Conservation (phyloP, 2,888 invertebrate species). For the Hemaris fuciformis region DNA sequence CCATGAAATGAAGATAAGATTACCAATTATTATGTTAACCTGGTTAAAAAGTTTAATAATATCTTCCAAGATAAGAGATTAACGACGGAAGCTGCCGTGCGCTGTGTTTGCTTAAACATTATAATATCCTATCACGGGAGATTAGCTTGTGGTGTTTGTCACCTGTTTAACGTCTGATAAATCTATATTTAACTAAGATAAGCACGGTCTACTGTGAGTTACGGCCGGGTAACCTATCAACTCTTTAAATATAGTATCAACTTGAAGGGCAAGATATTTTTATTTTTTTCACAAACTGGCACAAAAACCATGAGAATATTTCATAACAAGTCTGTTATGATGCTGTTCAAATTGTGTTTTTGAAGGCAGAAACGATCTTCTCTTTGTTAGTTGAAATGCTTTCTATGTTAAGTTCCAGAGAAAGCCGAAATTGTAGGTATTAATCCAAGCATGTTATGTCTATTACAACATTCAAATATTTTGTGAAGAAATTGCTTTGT, state of each 20-base stretch:
- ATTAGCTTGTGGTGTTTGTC: conserved; percentile 73
- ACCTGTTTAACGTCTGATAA: conserved; percentile 68
- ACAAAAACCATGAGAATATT: background rate
- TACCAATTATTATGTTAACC: conserved; percentile 47
- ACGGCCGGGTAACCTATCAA: background rate
- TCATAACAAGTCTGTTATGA: too few species aligned
- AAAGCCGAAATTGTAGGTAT: too few species aligned
- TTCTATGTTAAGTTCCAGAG: too few species aligned
- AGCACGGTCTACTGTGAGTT: conserved; percentile 15
- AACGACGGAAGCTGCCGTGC: conserved; percentile 72
- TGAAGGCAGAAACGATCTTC: too few species aligned
- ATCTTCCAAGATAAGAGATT: conserved; percentile 64
- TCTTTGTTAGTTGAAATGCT: too few species aligned
- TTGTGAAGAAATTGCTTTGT: background rate
- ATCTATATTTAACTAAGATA: conserved; percentile 68
- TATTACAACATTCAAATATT: too few species aligned
- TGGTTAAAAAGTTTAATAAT: conserved; percentile 42
- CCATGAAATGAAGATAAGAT: conserved; percentile 31
- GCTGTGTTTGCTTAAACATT: conserved; percentile 64
- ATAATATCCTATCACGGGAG: conserved; percentile 66
- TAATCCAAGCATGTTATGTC: too few species aligned
- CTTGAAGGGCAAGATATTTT: background rate
- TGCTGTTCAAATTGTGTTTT: too few species aligned
- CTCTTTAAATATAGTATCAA: background rate
- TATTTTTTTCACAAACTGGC: background rate